Conservation (phyloP, 2,113 vertebrate genomes). For the Actenoides hombroni region DNA sequence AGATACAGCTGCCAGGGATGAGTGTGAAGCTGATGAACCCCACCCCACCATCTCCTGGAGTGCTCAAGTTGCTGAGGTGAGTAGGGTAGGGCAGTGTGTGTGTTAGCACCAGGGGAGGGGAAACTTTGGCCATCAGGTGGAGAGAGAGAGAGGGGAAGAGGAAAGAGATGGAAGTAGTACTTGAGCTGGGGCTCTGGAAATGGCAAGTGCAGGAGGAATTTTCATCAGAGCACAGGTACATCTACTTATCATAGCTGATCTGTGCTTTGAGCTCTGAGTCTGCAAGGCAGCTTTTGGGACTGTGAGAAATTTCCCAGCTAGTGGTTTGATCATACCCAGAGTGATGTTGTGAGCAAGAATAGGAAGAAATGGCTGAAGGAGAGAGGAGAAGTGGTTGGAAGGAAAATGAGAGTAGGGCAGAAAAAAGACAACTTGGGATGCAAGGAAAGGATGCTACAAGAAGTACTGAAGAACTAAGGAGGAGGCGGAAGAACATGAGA, state of each 20-base stretch:
- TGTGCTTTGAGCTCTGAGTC: background rate
- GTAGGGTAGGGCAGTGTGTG: background rate
- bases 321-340: background rate
- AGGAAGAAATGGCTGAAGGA: background rate
- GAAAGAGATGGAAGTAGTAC: background rate
- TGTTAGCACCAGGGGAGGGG: background rate
- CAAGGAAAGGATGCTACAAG: background rate
- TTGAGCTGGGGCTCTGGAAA: background rate
- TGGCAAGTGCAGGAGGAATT: background rate
- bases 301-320: background rate
- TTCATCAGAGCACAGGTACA: background rate
- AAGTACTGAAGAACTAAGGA: background rate
- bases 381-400: background rate
- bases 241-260: background rate
- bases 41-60: slow-evolving; percentile 24
- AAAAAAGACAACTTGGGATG: background rate
- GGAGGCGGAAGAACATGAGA: background rate
- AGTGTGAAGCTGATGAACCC: slow-evolving; percentile 36
- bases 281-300: background rate
- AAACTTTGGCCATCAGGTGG: background rate
- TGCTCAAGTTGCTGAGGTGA: slow-evolving; percentile 62
- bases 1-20: slow-evolving; percentile 48
- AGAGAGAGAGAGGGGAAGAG: too few species aligned
- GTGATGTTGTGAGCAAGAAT: background rate
- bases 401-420: background rate